phyloP scores from a whole-genome alignment of 2,888 invertebrate species.

The Caenorhabditis drosophilae region DNA sequence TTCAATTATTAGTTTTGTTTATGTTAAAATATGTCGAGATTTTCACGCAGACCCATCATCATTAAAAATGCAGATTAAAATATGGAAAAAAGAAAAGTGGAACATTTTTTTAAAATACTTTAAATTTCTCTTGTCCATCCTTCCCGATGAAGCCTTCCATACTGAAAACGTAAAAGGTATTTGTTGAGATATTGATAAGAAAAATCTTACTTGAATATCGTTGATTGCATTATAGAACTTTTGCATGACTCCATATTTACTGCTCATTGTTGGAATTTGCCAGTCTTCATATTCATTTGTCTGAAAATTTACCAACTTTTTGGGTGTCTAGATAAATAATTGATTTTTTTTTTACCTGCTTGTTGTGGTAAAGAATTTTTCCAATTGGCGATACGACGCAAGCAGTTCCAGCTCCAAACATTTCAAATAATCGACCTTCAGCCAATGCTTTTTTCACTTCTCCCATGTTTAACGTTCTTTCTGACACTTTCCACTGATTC shows the following conservation, averaged over 20 bases:
- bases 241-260: slow-evolving; percentile 79
- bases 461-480: slow-evolving; percentile 83
- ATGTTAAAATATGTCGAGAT: slow-evolving; percentile 30
- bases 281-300: slow-evolving; percentile 73
- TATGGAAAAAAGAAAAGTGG: no score
- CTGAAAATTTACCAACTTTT: slow-evolving; percentile 77
- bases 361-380: slow-evolving; percentile 79
- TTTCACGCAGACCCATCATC: slow-evolving; percentile 34
- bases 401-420: slow-evolving; percentile 98
- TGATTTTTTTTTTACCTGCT: slow-evolving; percentile 7
- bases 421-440: slow-evolving; percentile 84
- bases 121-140: slow-evolving; percentile 59
- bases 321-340: no score
- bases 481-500: slow-evolving; percentile 81
- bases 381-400: slow-evolving; percentile 91
- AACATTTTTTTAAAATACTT: background rate
- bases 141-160: slow-evolving; percentile 58
- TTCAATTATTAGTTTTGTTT: no score
- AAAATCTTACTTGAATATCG: slow-evolving; percentile 78
- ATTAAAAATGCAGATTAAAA: slow-evolving; percentile 31
- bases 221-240: slow-evolving; percentile 79
- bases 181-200: background rate
- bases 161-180: slow-evolving; percentile 43
- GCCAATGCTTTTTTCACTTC: slow-evolving; percentile 79
- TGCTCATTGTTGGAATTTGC: slow-evolving; percentile 74